Evolutionary conservation across 2,113 vertebrate genomes (phyloP).

Genomic region (Mellivora capensis): DNA sequence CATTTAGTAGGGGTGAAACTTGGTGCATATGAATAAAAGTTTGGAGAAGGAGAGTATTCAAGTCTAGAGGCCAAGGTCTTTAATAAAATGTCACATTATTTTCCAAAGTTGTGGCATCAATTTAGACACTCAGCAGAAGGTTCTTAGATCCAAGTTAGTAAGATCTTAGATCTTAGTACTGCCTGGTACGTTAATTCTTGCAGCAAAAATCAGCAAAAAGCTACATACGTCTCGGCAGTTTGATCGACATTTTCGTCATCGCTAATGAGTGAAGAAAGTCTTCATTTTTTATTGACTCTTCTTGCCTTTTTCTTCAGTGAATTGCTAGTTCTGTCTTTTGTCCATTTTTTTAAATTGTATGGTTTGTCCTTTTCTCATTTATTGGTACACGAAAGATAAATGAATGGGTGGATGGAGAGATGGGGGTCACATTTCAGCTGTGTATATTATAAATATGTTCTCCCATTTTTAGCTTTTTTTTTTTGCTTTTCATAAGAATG

Average conservation of each 20-base stretch:
- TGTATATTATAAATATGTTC: neutral
- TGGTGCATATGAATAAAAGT: fast-evolving
- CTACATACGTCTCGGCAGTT: neutral
- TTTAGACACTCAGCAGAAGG: fast-evolving
- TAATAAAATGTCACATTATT: neutral
- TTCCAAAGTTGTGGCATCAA: neutral
- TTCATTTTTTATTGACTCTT: neutral
- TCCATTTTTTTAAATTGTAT: neutral
- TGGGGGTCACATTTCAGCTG: neutral
- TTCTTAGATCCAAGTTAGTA: fast-evolving
- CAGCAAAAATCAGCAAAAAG: neutral
- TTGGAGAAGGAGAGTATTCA: neutral
- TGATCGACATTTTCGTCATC: fast-evolving
- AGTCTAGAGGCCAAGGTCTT: neutral
- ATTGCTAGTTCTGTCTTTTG: neutral
- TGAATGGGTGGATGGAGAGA: neutral
- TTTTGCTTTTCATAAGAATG: neutral
- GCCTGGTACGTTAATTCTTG: neutral
- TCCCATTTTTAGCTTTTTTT: neutral
- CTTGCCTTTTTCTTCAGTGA: neutral
- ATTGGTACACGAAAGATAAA: neutral
- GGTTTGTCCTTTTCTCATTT: neutral
- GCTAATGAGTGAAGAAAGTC: neutral
- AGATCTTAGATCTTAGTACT: too few species aligned
- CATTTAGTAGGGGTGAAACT: neutral